Base-by-base conservation (phyloP, 2,113 vertebrate species). In the Oostethus manadensis region DNA sequence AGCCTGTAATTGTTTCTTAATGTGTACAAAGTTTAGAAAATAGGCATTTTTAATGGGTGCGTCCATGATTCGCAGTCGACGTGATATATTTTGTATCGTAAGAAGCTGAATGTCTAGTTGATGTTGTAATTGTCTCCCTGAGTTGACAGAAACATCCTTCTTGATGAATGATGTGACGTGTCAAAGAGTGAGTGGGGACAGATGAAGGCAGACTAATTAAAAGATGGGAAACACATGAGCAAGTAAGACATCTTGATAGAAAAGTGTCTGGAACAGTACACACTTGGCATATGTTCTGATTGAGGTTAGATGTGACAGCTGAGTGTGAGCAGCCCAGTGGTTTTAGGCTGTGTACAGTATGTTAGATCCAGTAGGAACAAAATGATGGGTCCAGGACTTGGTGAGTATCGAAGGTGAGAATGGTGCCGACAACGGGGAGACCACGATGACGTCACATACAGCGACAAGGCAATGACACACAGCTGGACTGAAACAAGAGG, bases 181-280 rank as follows among this genome's bases (percentile, higher is more conserved):
- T 38, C 43, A n/a, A 43, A 66, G 21, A 53, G 17, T 42, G 47
- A 55, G 21, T 51, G 26, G 5, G 53, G 33, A 42, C 11, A 4
- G 29, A 51, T 9, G 51, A 44, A 26, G 53, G 42, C 60, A 1
- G 46, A 65, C 62, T 38, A 50, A 73, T 74, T 57, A 58, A 10
- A 71, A 82, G 11, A 77, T 72, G 51, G 44, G 59, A 67, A 67
- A 74, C 49, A 60, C 68, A 48, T 68, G 71, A 73, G 66, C 58
- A 58, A 68, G 66, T 65, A 64, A 70, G 77, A 66, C 49, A 57
- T 49, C 50, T 40, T 6, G 14, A 44, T 71, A 59, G 42, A 78
- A 69, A 66, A 78, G 67, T 68, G 71, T 64, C 29, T 44, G 33
- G 38, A 59, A 35, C 17, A 48, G 46, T 16, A 51, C 49, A 26